These are phyloP conservation scores for Noctua fimbriata DNA, from an alignment of 2,888 invertebrate species.

Conservation along the genomic window DNA sequence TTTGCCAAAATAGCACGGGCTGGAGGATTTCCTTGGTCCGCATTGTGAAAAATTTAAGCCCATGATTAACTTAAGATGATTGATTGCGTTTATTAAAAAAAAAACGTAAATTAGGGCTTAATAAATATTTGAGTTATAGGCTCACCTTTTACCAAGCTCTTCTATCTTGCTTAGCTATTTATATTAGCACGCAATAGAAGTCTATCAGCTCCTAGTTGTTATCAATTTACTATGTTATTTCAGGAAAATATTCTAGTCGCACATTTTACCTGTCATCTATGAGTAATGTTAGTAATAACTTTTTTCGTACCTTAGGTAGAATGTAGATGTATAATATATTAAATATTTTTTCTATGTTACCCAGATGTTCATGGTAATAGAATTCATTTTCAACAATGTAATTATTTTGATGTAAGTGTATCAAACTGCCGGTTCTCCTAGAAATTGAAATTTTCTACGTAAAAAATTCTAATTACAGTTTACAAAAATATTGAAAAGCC, in stretches of 20 bases:
- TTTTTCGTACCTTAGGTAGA: constrained; percentile 25
- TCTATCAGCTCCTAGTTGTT: constrained; percentile 30
- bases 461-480: constrained; percentile 52
- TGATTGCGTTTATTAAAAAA: neutral
- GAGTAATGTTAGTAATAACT: constrained; percentile 20
- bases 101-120: neutral
- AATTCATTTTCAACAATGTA: constrained; percentile 37
- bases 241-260: constrained; percentile 38
- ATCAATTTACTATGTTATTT: constrained; percentile 38
- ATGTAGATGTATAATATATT: neutral
- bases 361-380: constrained; percentile 29
- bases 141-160: neutral
- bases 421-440: constrained; percentile 1
- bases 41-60: neutral
- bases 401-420: constrained; percentile 40
- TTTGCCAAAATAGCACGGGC: neutral
- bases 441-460: constrained; percentile 37
- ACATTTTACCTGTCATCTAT: constrained; percentile 29
- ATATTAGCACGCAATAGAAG: neutral
- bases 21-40: neutral
- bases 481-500: constrained; percentile 56
- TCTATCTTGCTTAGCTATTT: neutral
- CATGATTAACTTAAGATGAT: neutral
- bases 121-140: neutral
- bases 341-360: constrained; percentile 24